Evolutionary conservation across 1,140 invertebrate genomes (phyloP), one percentile per base, ranked within the genome.

Genomic region (Dendrolimus punctatus): DNA sequence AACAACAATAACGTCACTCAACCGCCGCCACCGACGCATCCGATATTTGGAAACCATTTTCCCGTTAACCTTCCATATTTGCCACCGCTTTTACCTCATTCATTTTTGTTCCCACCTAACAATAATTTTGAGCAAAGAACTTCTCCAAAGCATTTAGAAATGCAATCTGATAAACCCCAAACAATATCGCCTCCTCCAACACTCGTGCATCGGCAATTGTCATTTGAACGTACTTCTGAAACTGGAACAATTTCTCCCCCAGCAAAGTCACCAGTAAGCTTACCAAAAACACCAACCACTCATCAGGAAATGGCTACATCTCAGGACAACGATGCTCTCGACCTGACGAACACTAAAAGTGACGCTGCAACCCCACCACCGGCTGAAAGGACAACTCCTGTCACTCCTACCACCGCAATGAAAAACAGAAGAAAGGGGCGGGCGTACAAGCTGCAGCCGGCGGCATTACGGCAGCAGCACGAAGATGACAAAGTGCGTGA

Each of bases 391-490:
- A 55, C 65, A 2, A 51, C 68, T 5, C 77, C 73, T 7, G 67
- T 69, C 4, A 85, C 78, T 10, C 81, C 77, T n/a, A 83, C 78
- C 39, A 80, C 86, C 5, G 76, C 71, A 1, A 72, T 87, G 6
- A 94, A 92, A 51, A 91, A 91, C 66, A 90, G 94, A 40, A 90
- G 95, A 55, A 96, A 96, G 75, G 94, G 94, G 0, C 91, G 91
- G 50, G 94, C 95, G 0, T 91, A 92, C 65, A 95, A 95, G 56
- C 76, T 96, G 41, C 92, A 94, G 38, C 88, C 89, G 2, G 87
- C 90, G 3, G 80, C 89, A 5, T 60, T 91, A 46, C 82, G 88
- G 37, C 74, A 80, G 1, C 74, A 85, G 43, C 81, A 86, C 38
- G 81, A 84, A 42, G 88, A 89, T 4, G 83, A 87, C 6, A 78